Evolutionary conservation across 2,888 invertebrate genomes (phyloP).

Genomic region (Crocallis elinguaria): DNA sequence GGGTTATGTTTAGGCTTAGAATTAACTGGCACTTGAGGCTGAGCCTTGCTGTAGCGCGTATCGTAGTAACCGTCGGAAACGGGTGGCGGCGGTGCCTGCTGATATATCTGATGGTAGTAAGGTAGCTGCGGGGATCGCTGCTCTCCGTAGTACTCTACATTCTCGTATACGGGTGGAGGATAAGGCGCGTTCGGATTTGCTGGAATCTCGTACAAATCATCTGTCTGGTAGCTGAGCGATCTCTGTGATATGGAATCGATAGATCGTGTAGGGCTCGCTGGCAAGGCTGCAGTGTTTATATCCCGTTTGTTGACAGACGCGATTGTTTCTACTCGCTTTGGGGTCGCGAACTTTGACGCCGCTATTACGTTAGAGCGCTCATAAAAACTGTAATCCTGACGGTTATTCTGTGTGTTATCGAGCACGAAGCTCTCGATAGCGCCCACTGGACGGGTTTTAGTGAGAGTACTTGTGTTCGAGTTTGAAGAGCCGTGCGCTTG

Average conservation of each 20-base stretch:
- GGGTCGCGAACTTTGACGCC: conserved; percentile 91
- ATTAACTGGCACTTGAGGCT: conserved; percentile 91
- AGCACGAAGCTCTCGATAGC: conserved; percentile 88
- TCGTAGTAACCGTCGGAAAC: conserved; percentile 79
- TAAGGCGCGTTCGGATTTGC: conserved; percentile 70
- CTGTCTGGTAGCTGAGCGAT: conserved; percentile 79
- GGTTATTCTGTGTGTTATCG: conserved; percentile 77
- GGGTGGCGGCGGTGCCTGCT: conserved; percentile 72
- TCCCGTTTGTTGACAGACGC: conserved; percentile 77
- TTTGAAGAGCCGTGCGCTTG: conserved; percentile 76
- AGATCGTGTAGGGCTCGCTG: conserved; percentile 86
- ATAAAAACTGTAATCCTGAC: conserved; percentile 81
- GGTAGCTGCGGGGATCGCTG: conserved; percentile 84
- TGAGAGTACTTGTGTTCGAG: conserved; percentile 65
- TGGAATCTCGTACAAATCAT: conserved; percentile 77
- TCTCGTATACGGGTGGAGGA: conserved; percentile 89
- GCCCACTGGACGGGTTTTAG: conserved; percentile 85
- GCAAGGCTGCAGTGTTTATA: conserved; percentile 68
- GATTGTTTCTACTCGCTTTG: conserved; percentile 88
- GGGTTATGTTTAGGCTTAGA: conserved; percentile 71
- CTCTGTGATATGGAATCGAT: conserved; percentile 86
- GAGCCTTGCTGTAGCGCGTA: conserved; percentile 89
- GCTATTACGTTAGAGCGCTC: conserved; percentile 91
- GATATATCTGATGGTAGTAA: conserved; percentile 86
- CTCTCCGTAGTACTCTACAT: conserved; percentile 91